Evolutionary conservation across 2,888 invertebrate genomes (phyloP).

Genomic region (Phytoseiulus persimilis): DNA sequence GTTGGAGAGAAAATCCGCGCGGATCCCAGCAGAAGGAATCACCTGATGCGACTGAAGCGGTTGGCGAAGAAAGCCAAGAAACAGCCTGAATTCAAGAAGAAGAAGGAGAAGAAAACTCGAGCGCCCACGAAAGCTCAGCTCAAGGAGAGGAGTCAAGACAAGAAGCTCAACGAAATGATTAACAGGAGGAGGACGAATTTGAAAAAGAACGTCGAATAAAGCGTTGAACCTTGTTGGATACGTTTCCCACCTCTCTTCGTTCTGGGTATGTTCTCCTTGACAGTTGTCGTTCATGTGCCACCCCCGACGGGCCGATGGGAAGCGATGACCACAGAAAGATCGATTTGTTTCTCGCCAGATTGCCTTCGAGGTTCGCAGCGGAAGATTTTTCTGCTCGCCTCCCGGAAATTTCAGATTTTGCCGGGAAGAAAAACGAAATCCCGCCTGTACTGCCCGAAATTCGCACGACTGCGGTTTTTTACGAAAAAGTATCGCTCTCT

Average conservation of each 20-base stretch:
- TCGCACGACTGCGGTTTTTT: no score
- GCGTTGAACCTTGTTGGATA: background rate
- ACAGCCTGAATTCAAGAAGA: conserved; percentile 27
- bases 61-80: conserved; percentile 18
- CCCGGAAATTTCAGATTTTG: no score
- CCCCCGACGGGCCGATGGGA: no score
- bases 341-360: no score
- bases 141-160: background rate
- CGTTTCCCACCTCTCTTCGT: background rate
- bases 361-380: no score
- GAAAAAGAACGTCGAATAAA: background rate
- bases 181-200: background rate
- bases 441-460: no score
- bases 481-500: no score
- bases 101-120: conserved; percentile 1
- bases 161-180: background rate
- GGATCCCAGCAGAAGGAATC: background rate
- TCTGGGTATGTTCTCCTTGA: no score
- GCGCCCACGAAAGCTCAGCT: conserved; percentile 23
- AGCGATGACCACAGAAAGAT: no score
- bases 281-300: no score
- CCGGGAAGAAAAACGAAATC: no score
- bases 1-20: conserved; percentile 11
- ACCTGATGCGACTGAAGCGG: conserved; percentile 14
- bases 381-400: no score